Conservation (phyloP, 2,888 invertebrate species). For the Agrilus mali region DNA sequence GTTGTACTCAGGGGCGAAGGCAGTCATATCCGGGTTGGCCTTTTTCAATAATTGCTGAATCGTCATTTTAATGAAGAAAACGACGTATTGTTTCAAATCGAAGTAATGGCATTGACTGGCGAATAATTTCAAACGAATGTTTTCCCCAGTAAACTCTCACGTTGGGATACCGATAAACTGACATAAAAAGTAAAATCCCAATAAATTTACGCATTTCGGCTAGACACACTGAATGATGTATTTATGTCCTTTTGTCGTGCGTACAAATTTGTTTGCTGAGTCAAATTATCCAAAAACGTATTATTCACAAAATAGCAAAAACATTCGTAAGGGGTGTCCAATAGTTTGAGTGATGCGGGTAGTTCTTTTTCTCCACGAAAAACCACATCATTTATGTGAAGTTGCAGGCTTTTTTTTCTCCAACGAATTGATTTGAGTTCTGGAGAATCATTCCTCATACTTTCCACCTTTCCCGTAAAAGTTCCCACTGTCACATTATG, state of each 20-base stretch:
- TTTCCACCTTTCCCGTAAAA: background rate
- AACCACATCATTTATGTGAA: background rate
- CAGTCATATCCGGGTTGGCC: conserved; percentile 10
- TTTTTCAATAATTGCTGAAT: conserved; percentile 11
- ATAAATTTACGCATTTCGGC: background rate
- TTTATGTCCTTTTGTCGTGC: background rate
- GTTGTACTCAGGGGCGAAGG: conserved; percentile 8
- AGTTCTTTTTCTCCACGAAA: background rate
- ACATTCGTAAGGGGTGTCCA: background rate
- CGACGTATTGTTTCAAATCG: conserved; percentile 1
- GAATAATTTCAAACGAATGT: background rate
- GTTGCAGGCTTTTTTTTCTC: background rate
- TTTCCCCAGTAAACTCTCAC: background rate
- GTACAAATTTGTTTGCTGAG: background rate
- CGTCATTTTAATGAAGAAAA: conserved; percentile 13
- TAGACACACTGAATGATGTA: background rate
- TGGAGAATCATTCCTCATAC: background rate
- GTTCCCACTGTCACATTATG: background rate
- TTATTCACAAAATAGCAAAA: background rate
- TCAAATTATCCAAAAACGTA: background rate
- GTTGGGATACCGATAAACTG: background rate
- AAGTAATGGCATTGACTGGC: background rate
- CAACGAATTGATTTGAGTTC: background rate
- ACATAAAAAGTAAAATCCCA: background rate
- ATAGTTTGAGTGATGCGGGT: background rate